Evolutionary conservation across 37 sponge, comb jelly and placozoan genomes (phyloP).

Genomic region (Aplysina aerophoba): DNA sequence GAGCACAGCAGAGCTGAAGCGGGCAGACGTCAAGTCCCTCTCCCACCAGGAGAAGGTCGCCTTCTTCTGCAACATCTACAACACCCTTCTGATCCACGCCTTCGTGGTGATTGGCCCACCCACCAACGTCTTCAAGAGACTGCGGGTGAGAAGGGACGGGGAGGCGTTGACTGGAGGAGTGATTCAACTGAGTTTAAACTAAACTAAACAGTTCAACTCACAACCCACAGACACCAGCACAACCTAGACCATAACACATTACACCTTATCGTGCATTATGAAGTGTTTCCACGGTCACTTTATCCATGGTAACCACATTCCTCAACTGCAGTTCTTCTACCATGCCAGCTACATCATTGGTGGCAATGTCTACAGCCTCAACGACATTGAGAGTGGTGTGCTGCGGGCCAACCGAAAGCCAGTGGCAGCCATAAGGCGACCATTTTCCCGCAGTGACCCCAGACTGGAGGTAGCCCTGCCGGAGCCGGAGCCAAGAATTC

Average conservation of each 20-base stretch:
- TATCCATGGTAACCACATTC: no score
- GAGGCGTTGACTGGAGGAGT: no score
- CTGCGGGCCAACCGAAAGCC: conserved; percentile 88
- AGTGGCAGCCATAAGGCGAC: conserved; percentile 70
- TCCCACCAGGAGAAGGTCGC: conserved; percentile 78
- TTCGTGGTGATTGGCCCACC: conserved; percentile 93
- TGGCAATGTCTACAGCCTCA: conserved; percentile 84
- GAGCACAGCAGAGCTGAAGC: conserved; percentile 88
- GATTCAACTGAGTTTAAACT: no score
- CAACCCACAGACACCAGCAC: no score
- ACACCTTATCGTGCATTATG: no score
- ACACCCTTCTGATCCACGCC: conserved; percentile 94
- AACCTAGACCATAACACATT: no score
- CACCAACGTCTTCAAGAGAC: conserved; percentile 72
- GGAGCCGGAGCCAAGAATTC: conserved; percentile 80
- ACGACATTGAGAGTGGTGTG: conserved; percentile 97
- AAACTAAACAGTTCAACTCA: no score
- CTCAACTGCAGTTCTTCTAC: conserved; percentile 91
- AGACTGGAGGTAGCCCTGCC: conserved; percentile 71
- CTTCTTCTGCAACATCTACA: conserved; percentile 97
- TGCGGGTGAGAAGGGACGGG: conserved; percentile 47
- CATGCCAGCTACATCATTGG: conserved; percentile 86
- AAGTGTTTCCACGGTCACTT: no score
- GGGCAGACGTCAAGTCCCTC: conserved; percentile 69
- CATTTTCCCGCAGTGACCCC: conserved; percentile 85